Evolutionary conservation across 2,888 invertebrate genomes (phyloP).

Genomic region (Caenorhabditis wallacei): DNA sequence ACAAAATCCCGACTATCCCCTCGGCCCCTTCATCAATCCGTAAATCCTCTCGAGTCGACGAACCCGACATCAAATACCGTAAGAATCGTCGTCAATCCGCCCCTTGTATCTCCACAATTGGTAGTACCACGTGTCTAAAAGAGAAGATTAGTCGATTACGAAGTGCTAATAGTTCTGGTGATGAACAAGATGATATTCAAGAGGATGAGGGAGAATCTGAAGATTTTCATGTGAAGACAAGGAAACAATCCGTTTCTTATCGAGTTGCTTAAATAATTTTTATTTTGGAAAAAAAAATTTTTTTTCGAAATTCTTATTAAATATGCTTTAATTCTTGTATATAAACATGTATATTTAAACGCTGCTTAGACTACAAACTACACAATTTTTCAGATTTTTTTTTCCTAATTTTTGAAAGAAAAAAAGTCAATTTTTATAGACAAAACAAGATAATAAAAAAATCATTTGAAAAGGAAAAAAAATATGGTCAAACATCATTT

Average conservation of each 20-base stretch:
- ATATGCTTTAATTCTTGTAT: constrained; percentile 13
- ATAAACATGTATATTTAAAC: not conserved
- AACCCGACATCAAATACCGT: constrained; percentile 18
- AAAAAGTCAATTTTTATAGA: not conserved
- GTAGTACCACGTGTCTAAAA: constrained; percentile 35
- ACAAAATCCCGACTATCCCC: constrained; percentile 15
- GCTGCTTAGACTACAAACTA: not conserved
- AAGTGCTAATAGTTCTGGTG: constrained; percentile 51
- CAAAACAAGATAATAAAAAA: too few relatives aligned
- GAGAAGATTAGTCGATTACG: constrained; percentile 37
- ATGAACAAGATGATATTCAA: constrained; percentile 27
- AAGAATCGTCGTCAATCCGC: constrained; percentile 49
- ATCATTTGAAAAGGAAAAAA: too few relatives aligned
- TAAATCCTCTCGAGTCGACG: not conserved
- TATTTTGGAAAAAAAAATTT: not conserved
- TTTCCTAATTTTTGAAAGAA: too few relatives aligned
- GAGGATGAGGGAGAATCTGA: constrained; percentile 29
- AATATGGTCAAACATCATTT: too few relatives aligned
- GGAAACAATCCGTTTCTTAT: constrained; percentile 43
- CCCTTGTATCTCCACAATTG: constrained; percentile 39
- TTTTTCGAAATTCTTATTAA: not conserved
- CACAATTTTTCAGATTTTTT: too few relatives aligned
- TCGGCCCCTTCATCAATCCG: not conserved
- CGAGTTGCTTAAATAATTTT: constrained; percentile 12
- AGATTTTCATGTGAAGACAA: constrained; percentile 24